These are phyloP conservation scores for Protobothrops mucrosquamatus DNA, from an alignment of 2,113 vertebrate genomes.

Conservation along the genomic window DNA sequence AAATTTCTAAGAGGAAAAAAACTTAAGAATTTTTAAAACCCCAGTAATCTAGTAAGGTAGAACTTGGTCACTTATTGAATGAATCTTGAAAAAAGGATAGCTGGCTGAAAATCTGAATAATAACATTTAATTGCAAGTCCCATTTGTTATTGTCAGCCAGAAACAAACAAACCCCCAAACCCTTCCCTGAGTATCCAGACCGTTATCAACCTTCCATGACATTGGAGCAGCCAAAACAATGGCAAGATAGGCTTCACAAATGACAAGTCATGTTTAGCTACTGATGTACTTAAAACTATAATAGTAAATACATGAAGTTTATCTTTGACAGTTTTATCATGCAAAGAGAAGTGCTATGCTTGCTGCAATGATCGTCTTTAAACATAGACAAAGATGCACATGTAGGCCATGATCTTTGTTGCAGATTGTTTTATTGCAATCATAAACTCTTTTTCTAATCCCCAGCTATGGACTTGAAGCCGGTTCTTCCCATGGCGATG, in stretches of 20 bases:
- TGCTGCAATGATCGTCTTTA: not conserved
- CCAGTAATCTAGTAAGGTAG: too few species aligned
- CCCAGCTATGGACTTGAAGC: constrained; percentile 84
- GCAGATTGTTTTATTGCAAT: not conserved
- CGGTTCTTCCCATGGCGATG: constrained; percentile 80
- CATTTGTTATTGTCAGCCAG: too few species aligned
- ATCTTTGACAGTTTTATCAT: not conserved
- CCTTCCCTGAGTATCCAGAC: not conserved
- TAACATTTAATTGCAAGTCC: not conserved
- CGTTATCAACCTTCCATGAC: not conserved
- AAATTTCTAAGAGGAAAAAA: not conserved
- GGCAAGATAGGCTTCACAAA: not conserved
- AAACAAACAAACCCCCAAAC: not conserved
- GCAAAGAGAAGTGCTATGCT: not conserved
- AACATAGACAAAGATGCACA: not conserved
- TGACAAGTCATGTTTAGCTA: not conserved
- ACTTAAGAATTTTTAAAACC: not conserved
- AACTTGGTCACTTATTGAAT: not conserved
- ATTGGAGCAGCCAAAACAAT: not conserved
- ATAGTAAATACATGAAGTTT: not conserved
- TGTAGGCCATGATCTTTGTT: too few species aligned
- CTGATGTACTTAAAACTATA: not conserved
- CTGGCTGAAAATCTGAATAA: not conserved
- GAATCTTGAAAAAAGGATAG: not conserved
- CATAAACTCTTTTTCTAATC: constrained; percentile 24